phyloP scores from a whole-genome alignment of 2,113 vertebrate species.

The Myrmecophaga tridactyla region DNA sequence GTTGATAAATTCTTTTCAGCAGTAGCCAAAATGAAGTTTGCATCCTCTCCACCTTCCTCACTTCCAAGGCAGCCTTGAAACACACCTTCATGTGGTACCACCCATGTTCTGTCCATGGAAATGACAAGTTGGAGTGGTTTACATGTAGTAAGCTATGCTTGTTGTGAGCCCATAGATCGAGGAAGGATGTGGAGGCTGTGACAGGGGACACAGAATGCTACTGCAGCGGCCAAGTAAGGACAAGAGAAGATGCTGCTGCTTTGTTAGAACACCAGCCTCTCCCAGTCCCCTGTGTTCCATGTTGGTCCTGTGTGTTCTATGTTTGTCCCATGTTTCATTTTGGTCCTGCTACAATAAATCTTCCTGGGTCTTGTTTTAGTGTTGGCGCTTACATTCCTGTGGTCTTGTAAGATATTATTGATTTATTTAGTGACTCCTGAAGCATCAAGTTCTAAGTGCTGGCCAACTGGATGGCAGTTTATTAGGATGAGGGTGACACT shows the following conservation, averaged over 20 bases:
- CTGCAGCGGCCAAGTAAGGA: background rate
- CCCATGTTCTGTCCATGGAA: no score
- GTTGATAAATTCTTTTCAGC: no score
- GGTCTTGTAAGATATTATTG: background rate
- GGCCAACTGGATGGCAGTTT: background rate
- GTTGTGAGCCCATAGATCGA: no score
- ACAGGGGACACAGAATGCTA: accelerated
- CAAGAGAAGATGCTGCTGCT: background rate
- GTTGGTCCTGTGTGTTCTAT: background rate
- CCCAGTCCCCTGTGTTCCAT: accelerated
- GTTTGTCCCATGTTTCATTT: no score
- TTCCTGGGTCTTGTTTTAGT: background rate
- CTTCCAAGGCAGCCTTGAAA: no score
- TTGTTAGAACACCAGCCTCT: background rate
- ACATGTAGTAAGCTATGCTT: background rate
- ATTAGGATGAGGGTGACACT: background rate
- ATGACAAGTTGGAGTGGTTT: no score
- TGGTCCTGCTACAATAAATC: accelerated
- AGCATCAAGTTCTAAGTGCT: background rate
- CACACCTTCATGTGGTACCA: no score
- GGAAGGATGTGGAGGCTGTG: no score
- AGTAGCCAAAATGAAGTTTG: no score
- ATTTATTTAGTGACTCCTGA: background rate
- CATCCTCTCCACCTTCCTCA: no score
- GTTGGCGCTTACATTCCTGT: background rate